These are phyloP conservation scores for Halotydeus destructor DNA, from an alignment of 1,140 invertebrate species.

Conservation along the genomic window DNA sequence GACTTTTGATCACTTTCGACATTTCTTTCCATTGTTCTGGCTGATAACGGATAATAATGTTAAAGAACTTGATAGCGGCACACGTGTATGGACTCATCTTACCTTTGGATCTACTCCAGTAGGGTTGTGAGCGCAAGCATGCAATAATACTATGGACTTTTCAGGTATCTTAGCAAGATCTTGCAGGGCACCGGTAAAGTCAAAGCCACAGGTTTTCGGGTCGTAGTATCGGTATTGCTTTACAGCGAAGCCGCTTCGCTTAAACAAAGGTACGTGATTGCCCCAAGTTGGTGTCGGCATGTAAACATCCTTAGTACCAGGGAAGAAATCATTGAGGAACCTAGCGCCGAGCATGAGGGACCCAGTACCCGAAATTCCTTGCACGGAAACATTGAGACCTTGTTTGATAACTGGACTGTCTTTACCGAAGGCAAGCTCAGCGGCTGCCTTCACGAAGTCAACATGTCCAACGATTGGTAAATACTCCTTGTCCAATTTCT, in stretches of 20 bases:
- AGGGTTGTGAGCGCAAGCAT: conserved; percentile 98
- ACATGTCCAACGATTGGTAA: conserved; percentile 65
- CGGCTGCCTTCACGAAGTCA: conserved; percentile 56
- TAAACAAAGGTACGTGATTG: conserved; percentile 84
- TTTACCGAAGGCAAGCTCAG: conserved; percentile 71
- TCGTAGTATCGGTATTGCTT: conserved; percentile 92
- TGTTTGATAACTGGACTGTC: conserved; percentile 46
- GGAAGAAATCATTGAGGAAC: conserved; percentile 61
- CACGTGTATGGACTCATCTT: not conserved
- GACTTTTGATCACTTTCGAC: conserved; percentile 47
- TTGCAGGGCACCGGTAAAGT: conserved; percentile 70
- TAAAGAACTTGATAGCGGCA: too few species aligned
- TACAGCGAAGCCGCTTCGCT: conserved; percentile 54
- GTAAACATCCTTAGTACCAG: conserved; percentile 65
- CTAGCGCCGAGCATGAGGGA: conserved; percentile 75
- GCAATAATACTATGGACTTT: conserved; percentile 71
- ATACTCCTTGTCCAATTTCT: conserved; percentile 85
- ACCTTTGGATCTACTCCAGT: conserved; percentile 81
- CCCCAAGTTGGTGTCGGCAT: conserved; percentile 93
- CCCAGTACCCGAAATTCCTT: conserved; percentile 76
- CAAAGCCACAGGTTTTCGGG: conserved; percentile 80
- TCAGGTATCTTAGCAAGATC: conserved; percentile 86
- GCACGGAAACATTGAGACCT: conserved; percentile 50
- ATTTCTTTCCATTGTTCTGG: conserved; percentile 75
- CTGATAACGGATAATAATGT: conserved; percentile 17